A percentile compares a stretch with the other conserved stretches of the same genome.
Conservation (phyloP, 2,797 vertebrate genomes). For the Intellagama lesueurii region DNA sequence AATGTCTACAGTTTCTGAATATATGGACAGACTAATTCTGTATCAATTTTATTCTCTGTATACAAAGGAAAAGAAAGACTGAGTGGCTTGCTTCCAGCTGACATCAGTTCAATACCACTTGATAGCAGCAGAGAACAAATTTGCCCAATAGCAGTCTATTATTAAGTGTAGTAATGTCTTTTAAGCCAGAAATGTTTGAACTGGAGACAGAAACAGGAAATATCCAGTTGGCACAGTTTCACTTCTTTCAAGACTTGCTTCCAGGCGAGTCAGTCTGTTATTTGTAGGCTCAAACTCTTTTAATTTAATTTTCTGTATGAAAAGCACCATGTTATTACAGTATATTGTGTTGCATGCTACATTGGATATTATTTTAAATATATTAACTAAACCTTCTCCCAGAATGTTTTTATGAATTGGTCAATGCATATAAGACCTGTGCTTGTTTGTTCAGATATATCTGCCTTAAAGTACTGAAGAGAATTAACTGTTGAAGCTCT, state of each 20-base stretch:
- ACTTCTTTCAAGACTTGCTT: constrained; percentile 56
- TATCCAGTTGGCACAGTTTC: constrained; percentile 29
- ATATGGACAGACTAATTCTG: not conserved
- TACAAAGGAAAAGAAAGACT: constrained; percentile 31
- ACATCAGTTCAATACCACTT: constrained; percentile 32
- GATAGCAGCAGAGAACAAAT: constrained; percentile 41
- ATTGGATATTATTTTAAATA: constrained; percentile 10
- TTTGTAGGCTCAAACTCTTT: constrained; percentile 36
- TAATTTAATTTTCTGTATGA: constrained; percentile 26
- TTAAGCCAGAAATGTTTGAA: constrained; percentile 56
- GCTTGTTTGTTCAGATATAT: not conserved
- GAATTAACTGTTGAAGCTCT: constrained; percentile 15
- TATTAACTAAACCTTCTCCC: not conserved
- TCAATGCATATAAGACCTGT: constrained; percentile 1
- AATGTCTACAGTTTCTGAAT: constrained; percentile 33
- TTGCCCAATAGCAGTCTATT: constrained; percentile 53
- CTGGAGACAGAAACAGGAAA: constrained; percentile 57
- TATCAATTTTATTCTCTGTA: constrained; percentile 42
- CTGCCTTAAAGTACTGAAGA: constrained; percentile 20
- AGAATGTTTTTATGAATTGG: not conserved
- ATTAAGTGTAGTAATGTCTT: constrained; percentile 56
- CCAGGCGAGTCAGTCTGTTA: constrained; percentile 37
- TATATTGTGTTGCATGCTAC: not conserved
- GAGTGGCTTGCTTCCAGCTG: constrained; percentile 44
- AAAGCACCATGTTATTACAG: not conserved